Percentiles rank a stretch among this genome's conserved stretches.
Conservation (phyloP, 2,113 vertebrate genomes). For the Pardalotus punctatus region DNA sequence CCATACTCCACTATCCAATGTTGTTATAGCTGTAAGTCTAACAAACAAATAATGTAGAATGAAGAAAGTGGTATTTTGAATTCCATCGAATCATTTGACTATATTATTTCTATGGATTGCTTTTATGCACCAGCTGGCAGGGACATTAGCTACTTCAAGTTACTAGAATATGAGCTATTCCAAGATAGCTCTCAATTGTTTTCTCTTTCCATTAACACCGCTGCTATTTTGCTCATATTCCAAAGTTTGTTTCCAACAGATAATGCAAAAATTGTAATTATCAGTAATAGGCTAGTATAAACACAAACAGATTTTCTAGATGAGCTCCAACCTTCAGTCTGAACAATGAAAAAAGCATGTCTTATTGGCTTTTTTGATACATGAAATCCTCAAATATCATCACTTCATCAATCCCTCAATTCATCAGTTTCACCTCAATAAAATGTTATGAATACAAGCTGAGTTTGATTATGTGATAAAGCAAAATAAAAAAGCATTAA, state of each 20-base stretch:
- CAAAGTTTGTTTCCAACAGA: not conserved
- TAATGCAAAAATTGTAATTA: not conserved
- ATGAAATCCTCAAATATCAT: not conserved
- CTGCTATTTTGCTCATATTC: not conserved
- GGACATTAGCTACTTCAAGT: not conserved
- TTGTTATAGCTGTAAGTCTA: not conserved
- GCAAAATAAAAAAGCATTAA: not conserved
- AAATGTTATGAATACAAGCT: not conserved
- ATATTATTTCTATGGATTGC: not conserved
- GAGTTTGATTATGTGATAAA: not conserved
- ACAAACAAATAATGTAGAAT: not conserved
- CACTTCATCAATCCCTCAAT: not conserved
- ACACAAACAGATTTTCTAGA: not conserved
- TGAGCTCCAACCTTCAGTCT: not conserved
- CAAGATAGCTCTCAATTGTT: not conserved
- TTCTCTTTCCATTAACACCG: not conserved
- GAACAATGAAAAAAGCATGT: not conserved
- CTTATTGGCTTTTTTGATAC: not conserved
- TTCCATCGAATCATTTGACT: not conserved
- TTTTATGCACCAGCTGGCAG: not conserved
- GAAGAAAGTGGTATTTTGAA: not conserved
- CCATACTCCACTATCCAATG: not conserved
- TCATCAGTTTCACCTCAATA: not conserved
- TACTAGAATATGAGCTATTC: not conserved
- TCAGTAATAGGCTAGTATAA: not conserved